A percentile compares a stretch with the other conserved stretches of the same genome.
phyloP scores from a whole-genome alignment of 2,113 vertebrate genomes.

The Neoarius graeffei region DNA sequence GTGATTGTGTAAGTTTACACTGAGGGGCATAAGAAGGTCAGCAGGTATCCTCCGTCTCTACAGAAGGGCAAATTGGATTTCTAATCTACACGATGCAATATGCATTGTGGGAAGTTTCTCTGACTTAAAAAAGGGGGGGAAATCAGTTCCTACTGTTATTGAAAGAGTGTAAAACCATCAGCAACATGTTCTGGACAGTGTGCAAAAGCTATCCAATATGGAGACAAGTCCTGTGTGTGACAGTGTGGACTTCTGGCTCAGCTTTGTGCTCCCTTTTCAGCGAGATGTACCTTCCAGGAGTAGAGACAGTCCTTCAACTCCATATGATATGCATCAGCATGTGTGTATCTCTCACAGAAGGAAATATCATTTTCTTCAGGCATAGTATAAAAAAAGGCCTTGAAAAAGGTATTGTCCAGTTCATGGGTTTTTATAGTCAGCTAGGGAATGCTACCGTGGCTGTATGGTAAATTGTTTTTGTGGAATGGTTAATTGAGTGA shows the following conservation, averaged over 20 bases:
- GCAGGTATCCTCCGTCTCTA: slow-evolving; percentile 7
- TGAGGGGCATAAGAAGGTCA: slow-evolving; percentile 42
- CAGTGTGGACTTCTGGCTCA: background rate
- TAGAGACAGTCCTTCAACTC: background rate
- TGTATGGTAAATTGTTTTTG: slow-evolving; percentile 40
- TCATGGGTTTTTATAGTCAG: slow-evolving; percentile 29
- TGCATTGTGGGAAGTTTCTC: slow-evolving; percentile 11
- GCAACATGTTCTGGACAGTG: background rate
- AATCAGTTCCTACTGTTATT: background rate
- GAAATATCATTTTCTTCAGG: slow-evolving; percentile 13
- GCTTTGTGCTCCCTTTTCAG: background rate
- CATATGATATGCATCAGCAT: slow-evolving; percentile 9
- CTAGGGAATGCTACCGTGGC: slow-evolving; percentile 37
- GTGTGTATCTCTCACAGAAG: slow-evolving; percentile 3
- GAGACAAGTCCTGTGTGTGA: slow-evolving; percentile 25
- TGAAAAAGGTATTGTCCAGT: slow-evolving; percentile 31
- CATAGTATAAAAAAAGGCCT: background rate
- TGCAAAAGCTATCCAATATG: slow-evolving; percentile 11
- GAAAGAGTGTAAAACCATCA: background rate
- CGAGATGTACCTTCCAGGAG: background rate
- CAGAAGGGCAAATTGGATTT: slow-evolving; percentile 22
- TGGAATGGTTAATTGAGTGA: slow-evolving; percentile 48
- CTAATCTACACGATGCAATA: background rate
- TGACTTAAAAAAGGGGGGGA: background rate
- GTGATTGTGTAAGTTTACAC: slow-evolving; percentile 30